Base-by-base conservation (phyloP, 1,140 invertebrate genomes). In the Plutomurus gul region DNA sequence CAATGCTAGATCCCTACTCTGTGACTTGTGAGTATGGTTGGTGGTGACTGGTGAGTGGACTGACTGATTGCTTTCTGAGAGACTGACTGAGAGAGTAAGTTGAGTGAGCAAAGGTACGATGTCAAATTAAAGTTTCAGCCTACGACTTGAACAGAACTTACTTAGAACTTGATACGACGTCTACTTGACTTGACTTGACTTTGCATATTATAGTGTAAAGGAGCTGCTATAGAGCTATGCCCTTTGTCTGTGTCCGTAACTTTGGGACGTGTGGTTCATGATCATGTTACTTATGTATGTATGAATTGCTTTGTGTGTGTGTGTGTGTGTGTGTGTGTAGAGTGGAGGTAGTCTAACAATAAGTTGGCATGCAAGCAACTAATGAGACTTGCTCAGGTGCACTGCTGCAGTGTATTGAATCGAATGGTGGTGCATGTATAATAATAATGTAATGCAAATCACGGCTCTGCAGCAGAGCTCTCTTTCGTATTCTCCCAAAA, bases 401-500 rank as follows among this genome's bases (percentile, higher is more conserved):
- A n/a, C 10, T 43, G n/a, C 39, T 43, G 39, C 39, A 43, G 39
- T n/a, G 39, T 43, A 43, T 43, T 13, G 39, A 43, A 43, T 43
- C n/a, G 39, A 43, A 43, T 43, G 39, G 39, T 11, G 47, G 56
- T 36, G 18, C 27, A 27, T 36, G 56, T 33, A 65, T 0, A 25
- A 6, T 65, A 65, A 65, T 65, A 65, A 65, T 65, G 56, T 65
- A 27, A 65, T 65, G 56, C 56, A 65, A 65, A 65, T 65, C 56
- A 65, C 56, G 56, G 56, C 39, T 65, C 30, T n/a, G n/a, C n/a
- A n/a, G n/a, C n/a, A n/a, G n/a, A n/a, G n/a, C n/a, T n/a, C n/a
- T n/a, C n/a, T n/a, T n/a, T 33, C 56, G 30, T 65, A 65, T 33
- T 65, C 25, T 33, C 27, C 36, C 13, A n/a, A 65, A 65, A 65